These are phyloP conservation scores for Aptenodytes patagonicus DNA, from an alignment of 2,113 vertebrate species.

Conservation along the genomic window DNA sequence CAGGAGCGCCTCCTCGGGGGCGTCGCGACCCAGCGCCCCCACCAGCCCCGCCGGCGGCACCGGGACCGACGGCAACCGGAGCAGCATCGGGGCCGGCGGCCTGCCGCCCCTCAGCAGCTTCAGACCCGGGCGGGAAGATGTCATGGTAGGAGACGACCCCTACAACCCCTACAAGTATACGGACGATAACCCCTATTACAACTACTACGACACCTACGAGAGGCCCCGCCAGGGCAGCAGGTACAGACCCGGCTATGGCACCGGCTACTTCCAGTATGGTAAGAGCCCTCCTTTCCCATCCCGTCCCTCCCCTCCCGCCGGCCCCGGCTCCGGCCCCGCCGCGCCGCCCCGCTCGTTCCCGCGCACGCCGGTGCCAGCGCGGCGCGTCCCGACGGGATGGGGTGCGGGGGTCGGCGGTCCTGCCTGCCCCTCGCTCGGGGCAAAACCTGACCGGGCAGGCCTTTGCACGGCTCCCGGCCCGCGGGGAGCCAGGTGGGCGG, in stretches of 20 bases:
- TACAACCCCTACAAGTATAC: slow-evolving; percentile 88
- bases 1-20: background rate
- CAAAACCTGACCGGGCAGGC: rapidly evolving
- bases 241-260: slow-evolving; percentile 82
- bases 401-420: too few relatives aligned
- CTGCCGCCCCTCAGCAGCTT: slow-evolving; percentile 45
- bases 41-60: background rate
- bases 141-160: slow-evolving; percentile 90
- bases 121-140: slow-evolving; percentile 70
- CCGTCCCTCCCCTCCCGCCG: background rate
- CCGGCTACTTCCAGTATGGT: slow-evolving; percentile 89
- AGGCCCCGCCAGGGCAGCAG: slow-evolving; percentile 75
- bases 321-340: background rate
- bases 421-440: background rate
- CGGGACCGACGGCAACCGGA: background rate
- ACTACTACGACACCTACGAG: slow-evolving; percentile 91
- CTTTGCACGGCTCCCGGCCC: too few relatives aligned
- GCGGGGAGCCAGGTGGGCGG: too few relatives aligned
- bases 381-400: background rate
- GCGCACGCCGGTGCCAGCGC: background rate
- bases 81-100: background rate
- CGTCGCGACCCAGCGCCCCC: background rate
- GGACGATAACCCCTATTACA: slow-evolving; percentile 92
- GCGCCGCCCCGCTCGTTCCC: background rate
- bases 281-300: slow-evolving; percentile 48